Conservation (phyloP, 1,140 invertebrate genomes). For the Papilio polytes region DNA sequence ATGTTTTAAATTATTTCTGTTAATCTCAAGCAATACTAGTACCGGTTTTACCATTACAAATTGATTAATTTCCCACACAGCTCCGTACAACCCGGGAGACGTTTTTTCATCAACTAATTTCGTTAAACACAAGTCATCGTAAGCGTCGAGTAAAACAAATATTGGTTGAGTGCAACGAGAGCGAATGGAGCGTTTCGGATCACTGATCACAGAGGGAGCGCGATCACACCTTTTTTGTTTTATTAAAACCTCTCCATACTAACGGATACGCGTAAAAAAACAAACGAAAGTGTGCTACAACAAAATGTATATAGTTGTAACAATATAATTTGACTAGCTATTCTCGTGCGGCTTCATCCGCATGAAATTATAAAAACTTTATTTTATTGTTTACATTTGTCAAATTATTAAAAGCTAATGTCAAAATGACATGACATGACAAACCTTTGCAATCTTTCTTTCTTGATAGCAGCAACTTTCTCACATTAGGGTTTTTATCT, state of each 20-base stretch:
- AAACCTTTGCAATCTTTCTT: no score
- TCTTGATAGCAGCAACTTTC: no score
- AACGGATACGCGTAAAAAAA: background rate
- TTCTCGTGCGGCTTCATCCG: no score
- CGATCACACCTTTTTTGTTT: background rate
- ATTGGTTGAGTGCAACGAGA: constrained; percentile 31
- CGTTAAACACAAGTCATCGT: constrained; percentile 21
- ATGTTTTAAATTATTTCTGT: no score
- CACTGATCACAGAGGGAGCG: constrained; percentile 16
- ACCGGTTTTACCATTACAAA: constrained; percentile 9
- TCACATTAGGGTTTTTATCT: no score
- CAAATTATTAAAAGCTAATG: no score
- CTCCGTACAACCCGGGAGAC: background rate
- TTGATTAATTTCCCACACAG: constrained; percentile 28
- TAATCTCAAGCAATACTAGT: background rate
- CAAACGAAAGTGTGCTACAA: background rate
- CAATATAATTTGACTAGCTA: no score
- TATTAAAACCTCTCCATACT: background rate
- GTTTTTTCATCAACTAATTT: constrained; percentile 17
- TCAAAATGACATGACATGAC: no score
- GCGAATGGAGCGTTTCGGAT: constrained; percentile 22
- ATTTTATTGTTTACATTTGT: no score
- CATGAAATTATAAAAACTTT: no score
- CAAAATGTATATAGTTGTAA: no score
- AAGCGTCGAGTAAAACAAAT: constrained; percentile 31